Percentiles rank a stretch among this genome's conserved stretches.
These are phyloP conservation scores for Patiria pectinifera DNA, from an alignment of 53 echinoderm and acorn worm species.

Conservation along the genomic window DNA sequence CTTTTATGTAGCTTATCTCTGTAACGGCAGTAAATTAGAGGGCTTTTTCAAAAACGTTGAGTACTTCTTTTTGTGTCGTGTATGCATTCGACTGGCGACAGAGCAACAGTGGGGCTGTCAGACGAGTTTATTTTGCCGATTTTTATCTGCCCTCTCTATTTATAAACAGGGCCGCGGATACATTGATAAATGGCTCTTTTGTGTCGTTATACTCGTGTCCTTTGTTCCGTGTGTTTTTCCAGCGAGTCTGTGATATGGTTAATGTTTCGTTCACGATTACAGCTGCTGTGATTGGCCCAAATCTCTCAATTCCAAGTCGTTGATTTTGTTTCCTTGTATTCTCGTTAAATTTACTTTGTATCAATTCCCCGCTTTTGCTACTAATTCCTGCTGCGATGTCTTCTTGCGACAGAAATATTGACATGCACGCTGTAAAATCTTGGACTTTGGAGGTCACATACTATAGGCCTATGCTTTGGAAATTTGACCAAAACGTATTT, in stretches of 20 bases:
- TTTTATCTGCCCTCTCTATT: constrained; percentile 33
- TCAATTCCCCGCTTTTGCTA: too few relatives aligned
- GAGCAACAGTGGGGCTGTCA: constrained; percentile 23
- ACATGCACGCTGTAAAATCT: neutral
- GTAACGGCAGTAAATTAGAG: constrained; percentile 37
- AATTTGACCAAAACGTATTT: too few relatives aligned
- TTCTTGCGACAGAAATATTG: neutral
- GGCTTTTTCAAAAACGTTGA: neutral
- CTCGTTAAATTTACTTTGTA: neutral
- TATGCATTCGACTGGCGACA: constrained; percentile 2
- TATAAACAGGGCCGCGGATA: constrained; percentile 12
- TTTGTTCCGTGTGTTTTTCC: neutral
- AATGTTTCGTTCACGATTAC: neutral
- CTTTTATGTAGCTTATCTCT: constrained; percentile 27
- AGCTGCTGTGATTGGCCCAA: constrained; percentile 16
- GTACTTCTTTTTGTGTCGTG: constrained; percentile 10
- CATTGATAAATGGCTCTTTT: constrained; percentile 32
- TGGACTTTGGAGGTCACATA: neutral
- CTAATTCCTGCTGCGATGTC: too few relatives aligned
- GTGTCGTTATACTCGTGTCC: constrained; percentile 10
- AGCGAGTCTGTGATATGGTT: neutral
- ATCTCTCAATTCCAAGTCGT: neutral
- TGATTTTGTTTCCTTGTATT: neutral
- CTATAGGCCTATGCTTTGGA: too few relatives aligned
- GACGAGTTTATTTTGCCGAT: constrained; percentile 19